Conservation (phyloP, 2,888 invertebrate genomes). For the Acleris sparsana region DNA sequence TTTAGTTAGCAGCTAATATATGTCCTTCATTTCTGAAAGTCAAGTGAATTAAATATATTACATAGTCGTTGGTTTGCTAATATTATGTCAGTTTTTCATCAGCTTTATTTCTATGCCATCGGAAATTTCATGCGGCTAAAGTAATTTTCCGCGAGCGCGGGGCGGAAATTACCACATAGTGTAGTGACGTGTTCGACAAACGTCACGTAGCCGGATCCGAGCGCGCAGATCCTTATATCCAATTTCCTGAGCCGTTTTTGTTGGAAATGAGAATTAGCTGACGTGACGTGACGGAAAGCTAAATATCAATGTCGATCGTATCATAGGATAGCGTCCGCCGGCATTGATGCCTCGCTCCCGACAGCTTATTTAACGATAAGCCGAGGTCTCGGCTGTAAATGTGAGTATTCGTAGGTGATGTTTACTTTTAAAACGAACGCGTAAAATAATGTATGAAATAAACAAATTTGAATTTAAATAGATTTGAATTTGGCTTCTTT, state of each 20-base stretch:
- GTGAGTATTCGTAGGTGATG: too few relatives aligned
- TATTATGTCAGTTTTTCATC: slow-evolving; percentile 52
- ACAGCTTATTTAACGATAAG: slow-evolving; percentile 31
- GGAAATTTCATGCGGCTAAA: slow-evolving; percentile 82
- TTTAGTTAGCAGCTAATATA: not conserved
- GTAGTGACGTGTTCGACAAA: slow-evolving; percentile 83
- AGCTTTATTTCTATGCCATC: slow-evolving; percentile 72
- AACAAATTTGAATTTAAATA: too few relatives aligned
- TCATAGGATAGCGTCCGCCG: slow-evolving; percentile 42
- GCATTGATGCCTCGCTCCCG: slow-evolving; percentile 26
- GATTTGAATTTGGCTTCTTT: too few relatives aligned
- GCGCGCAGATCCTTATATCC: slow-evolving; percentile 82
- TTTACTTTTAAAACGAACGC: too few relatives aligned
- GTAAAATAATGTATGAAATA: too few relatives aligned
- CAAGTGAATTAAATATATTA: not conserved
- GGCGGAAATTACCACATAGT: slow-evolving; percentile 83
- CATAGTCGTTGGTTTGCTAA: slow-evolving; percentile 11
- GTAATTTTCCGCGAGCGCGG: slow-evolving; percentile 81
- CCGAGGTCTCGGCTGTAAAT: not conserved
- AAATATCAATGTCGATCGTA: slow-evolving; percentile 71
- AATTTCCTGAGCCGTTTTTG: slow-evolving; percentile 81
- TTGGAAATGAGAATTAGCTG: slow-evolving; percentile 82
- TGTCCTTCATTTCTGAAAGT: not conserved
- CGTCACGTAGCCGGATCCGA: slow-evolving; percentile 81
- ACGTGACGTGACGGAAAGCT: slow-evolving; percentile 77